phyloP scores from a whole-genome alignment of 2,888 invertebrate genomes.

The Temnothorax unifasciatus region DNA sequence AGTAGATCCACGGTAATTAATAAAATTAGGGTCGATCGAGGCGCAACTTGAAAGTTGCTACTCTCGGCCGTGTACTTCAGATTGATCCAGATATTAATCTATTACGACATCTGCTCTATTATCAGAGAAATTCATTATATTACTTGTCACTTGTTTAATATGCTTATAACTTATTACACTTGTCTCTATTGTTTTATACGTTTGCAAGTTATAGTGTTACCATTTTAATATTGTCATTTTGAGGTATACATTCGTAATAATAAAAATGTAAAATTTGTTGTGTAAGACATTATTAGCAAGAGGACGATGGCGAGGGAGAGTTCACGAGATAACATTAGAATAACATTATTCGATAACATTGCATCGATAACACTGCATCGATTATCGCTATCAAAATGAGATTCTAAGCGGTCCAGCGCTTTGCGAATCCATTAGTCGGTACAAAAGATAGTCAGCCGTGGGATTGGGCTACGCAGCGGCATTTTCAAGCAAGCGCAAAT shows the following conservation, averaged over 20 bases:
- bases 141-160: constrained; percentile 1
- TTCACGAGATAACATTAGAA: constrained; percentile 4
- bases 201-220: background rate
- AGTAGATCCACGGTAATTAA: constrained; percentile 53
- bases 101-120: background rate
- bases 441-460: background rate
- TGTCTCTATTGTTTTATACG: background rate
- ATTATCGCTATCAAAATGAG: constrained; percentile 1
- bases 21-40: constrained; percentile 57
- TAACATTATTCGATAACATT: constrained; percentile 11
- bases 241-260: background rate
- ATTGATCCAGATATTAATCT: constrained; percentile 39
- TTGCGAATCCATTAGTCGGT: background rate
- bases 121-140: background rate
- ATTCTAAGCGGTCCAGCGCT: constrained; percentile 13
- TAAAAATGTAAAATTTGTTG: background rate
- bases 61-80: constrained; percentile 12
- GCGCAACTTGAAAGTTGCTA: constrained; percentile 50
- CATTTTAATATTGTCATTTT: background rate
- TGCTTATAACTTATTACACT: background rate
- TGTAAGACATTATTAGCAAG: background rate
- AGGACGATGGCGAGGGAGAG: background rate
- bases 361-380: background rate
- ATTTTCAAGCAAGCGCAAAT: background rate
- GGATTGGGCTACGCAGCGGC: background rate